These are phyloP conservation scores for Galago senegalensis DNA, from an alignment of 2,797 vertebrate genomes.

Conservation along the genomic window DNA sequence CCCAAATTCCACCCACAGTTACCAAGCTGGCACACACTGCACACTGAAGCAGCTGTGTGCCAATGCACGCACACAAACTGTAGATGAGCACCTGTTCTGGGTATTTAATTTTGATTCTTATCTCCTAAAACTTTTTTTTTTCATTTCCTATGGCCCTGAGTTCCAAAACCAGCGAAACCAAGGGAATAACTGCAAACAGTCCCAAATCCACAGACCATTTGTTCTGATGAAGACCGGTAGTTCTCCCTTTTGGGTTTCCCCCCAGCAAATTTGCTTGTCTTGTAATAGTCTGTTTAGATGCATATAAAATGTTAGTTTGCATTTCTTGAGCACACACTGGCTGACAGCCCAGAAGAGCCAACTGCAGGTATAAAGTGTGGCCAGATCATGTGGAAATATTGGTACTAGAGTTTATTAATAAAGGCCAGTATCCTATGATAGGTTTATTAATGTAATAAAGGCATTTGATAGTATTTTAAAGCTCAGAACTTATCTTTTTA, in stretches of 20 bases:
- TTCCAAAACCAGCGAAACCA: slow-evolving; percentile 37
- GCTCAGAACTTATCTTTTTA: not conserved
- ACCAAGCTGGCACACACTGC: slow-evolving; percentile 28
- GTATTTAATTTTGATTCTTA: slow-evolving; percentile 74
- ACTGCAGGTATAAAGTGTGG: not conserved
- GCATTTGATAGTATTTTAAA: slow-evolving; percentile 7
- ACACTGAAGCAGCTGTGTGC: slow-evolving; percentile 37
- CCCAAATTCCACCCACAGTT: slow-evolving; percentile 55
- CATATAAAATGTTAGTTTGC: not conserved
- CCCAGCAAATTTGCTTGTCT: not conserved
- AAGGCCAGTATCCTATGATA: not conserved
- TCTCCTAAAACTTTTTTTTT: slow-evolving; percentile 59
- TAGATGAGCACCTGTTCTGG: slow-evolving; percentile 66
- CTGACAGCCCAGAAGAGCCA: not conserved
- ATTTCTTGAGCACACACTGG: slow-evolving; percentile 33
- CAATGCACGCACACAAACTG: not conserved
- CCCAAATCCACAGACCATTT: not conserved
- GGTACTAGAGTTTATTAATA: not conserved
- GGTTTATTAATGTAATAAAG: not conserved
- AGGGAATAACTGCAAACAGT: not conserved
- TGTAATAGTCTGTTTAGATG: not conserved
- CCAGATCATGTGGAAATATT: not conserved
- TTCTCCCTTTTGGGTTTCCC: not conserved
- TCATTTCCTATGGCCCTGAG: not conserved
- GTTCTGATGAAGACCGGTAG: not conserved